These are phyloP conservation scores for Garra rufa DNA, from an alignment of 2,113 vertebrate species.

Conservation along the genomic window DNA sequence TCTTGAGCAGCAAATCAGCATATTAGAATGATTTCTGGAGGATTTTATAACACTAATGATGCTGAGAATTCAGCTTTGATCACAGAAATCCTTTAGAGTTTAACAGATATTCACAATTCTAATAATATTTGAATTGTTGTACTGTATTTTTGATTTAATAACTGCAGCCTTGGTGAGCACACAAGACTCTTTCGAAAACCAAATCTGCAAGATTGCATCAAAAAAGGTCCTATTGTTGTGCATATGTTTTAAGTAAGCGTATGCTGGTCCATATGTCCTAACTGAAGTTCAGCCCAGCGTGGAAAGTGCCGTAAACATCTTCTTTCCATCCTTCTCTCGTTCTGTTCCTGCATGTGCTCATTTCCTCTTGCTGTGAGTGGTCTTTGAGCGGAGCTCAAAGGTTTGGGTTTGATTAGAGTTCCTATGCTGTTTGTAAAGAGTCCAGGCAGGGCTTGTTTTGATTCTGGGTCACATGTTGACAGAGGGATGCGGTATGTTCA, in stretches of 20 bases:
- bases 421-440: background rate
- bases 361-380: constrained; percentile 26
- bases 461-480: background rate
- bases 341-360: constrained; percentile 24
- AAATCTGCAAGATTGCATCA: background rate
- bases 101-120: background rate
- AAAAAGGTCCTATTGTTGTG: background rate
- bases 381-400: constrained; percentile 19
- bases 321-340: background rate
- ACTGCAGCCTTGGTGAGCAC: background rate
- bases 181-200: background rate
- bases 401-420: constrained; percentile 42
- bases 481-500: background rate
- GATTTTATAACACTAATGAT: background rate
- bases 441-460: background rate
- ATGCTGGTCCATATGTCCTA: constrained; percentile 38
- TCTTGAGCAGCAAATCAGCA: background rate
- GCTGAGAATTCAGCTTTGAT: background rate
- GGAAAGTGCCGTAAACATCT: constrained; percentile 41
- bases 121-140: background rate
- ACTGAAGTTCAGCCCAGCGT: constrained; percentile 17
- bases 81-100: background rate
- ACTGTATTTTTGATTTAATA: background rate
- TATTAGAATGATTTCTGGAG: background rate
- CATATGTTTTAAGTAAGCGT: constrained; percentile 15